Percentiles rank a stretch among this genome's conserved stretches.
Conservation (phyloP, 1,140 invertebrate genomes). For the Homarus americanus region DNA sequence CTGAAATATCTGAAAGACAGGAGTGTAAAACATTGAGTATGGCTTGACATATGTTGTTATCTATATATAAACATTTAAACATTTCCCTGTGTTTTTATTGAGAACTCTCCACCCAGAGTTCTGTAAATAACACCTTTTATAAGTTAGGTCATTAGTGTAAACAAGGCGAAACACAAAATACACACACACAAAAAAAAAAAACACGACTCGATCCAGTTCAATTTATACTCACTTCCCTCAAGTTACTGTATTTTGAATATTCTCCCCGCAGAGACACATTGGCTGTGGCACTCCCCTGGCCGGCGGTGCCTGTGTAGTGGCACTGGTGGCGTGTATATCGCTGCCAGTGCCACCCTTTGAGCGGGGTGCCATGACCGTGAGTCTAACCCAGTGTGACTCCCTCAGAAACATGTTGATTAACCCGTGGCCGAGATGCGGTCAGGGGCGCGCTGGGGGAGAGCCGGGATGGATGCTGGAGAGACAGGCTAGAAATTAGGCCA, state of each 20-base stretch:
- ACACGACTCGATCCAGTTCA: too few relatives aligned
- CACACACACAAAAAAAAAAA: too few relatives aligned
- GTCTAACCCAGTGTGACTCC: slow-evolving; percentile 44
- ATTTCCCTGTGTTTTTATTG: too few relatives aligned
- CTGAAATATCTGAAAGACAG: too few relatives aligned
- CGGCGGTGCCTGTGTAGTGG: neutral
- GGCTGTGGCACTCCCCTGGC: neutral
- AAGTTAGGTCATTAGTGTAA: too few relatives aligned
- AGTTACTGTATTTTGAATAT: neutral
- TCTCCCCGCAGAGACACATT: neutral
- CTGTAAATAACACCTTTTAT: too few relatives aligned
- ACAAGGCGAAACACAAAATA: too few relatives aligned
- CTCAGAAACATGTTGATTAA: slow-evolving; percentile 54
- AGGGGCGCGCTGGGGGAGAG: neutral
- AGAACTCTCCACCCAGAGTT: too few relatives aligned
- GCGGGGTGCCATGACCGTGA: slow-evolving; percentile 30
- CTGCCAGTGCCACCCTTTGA: slow-evolving; percentile 43
- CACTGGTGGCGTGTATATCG: neutral
- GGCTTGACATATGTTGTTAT: too few relatives aligned
- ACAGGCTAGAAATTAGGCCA: neutral
- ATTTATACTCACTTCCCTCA: neutral
- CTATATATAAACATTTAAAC: too few relatives aligned
- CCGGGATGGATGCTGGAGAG: neutral
- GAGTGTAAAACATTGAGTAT: too few relatives aligned
- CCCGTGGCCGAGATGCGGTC: slow-evolving; percentile 42